Evolutionary conservation across 2,113 vertebrate species (phyloP), one percentile per base, ranked within the genome.

Genomic region (Leptobrachium leishanense): DNA sequence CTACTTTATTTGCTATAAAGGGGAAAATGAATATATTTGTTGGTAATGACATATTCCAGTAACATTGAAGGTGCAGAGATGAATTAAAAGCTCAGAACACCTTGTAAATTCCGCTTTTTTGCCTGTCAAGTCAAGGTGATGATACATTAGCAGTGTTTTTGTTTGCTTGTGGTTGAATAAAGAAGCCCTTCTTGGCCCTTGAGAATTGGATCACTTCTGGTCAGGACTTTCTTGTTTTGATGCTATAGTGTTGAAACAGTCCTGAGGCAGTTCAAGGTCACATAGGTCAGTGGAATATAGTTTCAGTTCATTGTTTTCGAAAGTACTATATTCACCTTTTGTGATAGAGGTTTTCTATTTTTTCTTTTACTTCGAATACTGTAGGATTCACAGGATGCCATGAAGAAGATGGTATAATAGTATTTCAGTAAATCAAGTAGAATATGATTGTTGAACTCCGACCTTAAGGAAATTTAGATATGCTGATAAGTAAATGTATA

Each of bases 131-230:
- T 80, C 71, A 74, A 74, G 71, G 71, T 68, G 71, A 80, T 59
- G 57, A 80, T 68, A 68, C 71, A 80, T 74, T 79, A 79, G 77
- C 54, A 80, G 77, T 74, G 71, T 62, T 81, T 79, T 81, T 81
- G 72, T 81, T 81, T 74, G 42, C 53, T 81, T 74, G 71, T 74
- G 78, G 64, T 63, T 81, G 64, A 74, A 54, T 50, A 81, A 74
- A 74, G 77, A 68, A 74, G 50, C 71, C 54, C 62, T 68, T 42
- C 71, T 59, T 81, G 64, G 53, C 71, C 54, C 78, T 12, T 68
- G 43, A 81, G 54, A 74, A 59, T 80, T 54, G 39, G 64, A 42
- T 81, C 44, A 54, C 78, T 59, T 68, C 68, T 81, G 78, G 78
- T 81, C 78, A 81, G 53, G 72, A 57, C 72, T 53, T n/a, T 68